These are phyloP conservation scores for Drosophila leontia DNA, from an alignment of 1,140 invertebrate species.

Conservation along the genomic window DNA sequence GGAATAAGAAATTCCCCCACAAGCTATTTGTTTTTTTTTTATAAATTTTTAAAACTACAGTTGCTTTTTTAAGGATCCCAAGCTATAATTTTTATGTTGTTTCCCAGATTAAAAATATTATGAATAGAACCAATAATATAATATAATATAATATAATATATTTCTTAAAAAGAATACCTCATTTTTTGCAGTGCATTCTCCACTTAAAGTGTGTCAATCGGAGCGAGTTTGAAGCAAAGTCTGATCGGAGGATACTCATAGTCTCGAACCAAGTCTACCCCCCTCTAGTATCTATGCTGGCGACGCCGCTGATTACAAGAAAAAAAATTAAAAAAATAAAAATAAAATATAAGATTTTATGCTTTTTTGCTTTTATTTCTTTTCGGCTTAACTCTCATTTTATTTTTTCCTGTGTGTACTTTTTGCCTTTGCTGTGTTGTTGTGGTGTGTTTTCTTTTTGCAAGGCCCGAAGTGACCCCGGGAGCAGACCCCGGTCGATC, in stretches of 20 bases:
- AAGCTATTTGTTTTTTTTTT: no score
- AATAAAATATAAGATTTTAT: no score
- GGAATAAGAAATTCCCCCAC: neutral
- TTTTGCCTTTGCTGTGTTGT: slow-evolving; percentile 18
- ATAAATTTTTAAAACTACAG: no score
- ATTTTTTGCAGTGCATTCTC: neutral
- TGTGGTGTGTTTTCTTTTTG: slow-evolving; percentile 59
- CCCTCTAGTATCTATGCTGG: neutral
- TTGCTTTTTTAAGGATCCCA: no score
- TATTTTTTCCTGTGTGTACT: slow-evolving; percentile 25
- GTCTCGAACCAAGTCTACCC: slow-evolving; percentile 24
- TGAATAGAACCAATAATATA: no score
- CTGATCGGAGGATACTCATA: slow-evolving; percentile 39
- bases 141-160: no score
- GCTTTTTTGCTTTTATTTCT: no score
- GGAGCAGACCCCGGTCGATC: slow-evolving; percentile 55
- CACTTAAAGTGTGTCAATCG: slow-evolving; percentile 40
- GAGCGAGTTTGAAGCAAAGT: slow-evolving; percentile 60
- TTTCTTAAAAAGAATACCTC: no score
- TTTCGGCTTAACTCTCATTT: no score
- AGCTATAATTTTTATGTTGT: no score
- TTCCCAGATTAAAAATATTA: no score
- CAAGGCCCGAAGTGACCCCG: slow-evolving; percentile 74
- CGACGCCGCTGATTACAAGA: slow-evolving; percentile 67
- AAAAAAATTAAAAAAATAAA: no score